These are phyloP conservation scores for Drosophila koepferae DNA, from an alignment of 2,888 invertebrate genomes.

Conservation along the genomic window DNA sequence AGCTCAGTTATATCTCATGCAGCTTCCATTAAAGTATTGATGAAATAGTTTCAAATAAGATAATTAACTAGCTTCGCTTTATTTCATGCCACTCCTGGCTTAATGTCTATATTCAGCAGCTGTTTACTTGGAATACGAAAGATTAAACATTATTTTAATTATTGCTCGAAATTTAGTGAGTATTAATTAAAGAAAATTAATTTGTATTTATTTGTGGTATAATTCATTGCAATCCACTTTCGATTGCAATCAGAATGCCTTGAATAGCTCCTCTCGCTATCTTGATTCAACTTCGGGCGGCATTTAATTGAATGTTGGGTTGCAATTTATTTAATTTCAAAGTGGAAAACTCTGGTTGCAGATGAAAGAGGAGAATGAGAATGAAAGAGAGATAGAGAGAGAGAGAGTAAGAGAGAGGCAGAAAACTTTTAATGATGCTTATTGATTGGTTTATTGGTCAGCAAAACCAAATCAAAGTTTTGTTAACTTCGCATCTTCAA, in stretches of 20 bases:
- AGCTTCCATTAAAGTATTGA: neutral
- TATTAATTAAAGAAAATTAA: neutral
- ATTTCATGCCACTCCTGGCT: neutral
- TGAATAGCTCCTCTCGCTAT: neutral
- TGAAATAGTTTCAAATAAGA: neutral
- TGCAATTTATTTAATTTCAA: constrained; percentile 51
- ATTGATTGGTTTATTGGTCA: constrained; percentile 59
- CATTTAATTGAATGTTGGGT: constrained; percentile 16
- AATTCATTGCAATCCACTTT: neutral
- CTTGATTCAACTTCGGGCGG: neutral
- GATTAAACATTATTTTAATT: neutral
- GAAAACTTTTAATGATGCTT: constrained; percentile 61
- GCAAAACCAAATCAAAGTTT: constrained; percentile 29
- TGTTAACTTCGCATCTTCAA: constrained; percentile 12
- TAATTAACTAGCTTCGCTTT: neutral
- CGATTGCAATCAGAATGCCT: neutral
- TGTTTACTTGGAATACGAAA: neutral
- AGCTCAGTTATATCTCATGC: neutral
- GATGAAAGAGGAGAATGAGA: constrained; percentile 1
- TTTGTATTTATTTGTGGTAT: neutral
- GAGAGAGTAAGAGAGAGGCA: neutral
- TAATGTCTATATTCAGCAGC: neutral
- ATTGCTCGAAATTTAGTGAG: neutral
- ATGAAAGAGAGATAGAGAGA: neutral
- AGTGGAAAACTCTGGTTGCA: constrained; percentile 32